These are phyloP conservation scores for Clarias laeviceps DNA, from an alignment of 2,797 vertebrate genomes.

Conservation along the genomic window DNA sequence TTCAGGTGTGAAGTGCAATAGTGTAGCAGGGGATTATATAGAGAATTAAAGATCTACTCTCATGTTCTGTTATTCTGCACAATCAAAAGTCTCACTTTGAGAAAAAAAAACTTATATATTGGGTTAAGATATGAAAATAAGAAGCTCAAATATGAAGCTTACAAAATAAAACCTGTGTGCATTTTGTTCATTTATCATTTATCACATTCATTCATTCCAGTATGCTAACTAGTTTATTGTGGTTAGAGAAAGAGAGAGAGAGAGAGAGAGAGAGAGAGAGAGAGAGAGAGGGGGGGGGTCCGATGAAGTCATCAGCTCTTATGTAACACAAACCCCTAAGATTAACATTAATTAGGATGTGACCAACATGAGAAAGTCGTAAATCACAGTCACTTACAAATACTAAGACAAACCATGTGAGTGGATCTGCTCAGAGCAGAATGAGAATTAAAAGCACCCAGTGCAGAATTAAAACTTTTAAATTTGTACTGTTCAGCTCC, in stretches of 20 bases:
- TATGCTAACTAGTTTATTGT: background rate
- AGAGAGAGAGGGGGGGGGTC: too few relatives aligned
- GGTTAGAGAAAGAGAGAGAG: background rate
- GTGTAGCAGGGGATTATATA: too few relatives aligned
- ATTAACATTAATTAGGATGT: constrained; percentile 49
- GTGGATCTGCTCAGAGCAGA: constrained; percentile 51
- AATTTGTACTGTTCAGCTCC: constrained; percentile 66
- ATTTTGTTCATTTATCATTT: background rate
- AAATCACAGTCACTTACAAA: constrained; percentile 66
- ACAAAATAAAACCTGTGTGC: background rate
- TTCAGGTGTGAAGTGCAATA: too few relatives aligned
- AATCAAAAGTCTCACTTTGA: too few relatives aligned
- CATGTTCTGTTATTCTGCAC: too few relatives aligned
- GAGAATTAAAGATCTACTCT: too few relatives aligned
- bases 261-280: constrained; percentile 9
- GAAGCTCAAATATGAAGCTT: background rate
- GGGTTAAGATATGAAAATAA: background rate
- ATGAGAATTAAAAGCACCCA: constrained; percentile 45
- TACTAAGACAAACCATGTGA: constrained; percentile 66
- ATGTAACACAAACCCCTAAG: constrained; percentile 11
- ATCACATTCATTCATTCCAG: background rate
- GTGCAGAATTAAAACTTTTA: constrained; percentile 67
- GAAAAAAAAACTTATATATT: too few relatives aligned
- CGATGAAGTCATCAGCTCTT: background rate
- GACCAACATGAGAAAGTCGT: constrained; percentile 63